phyloP scores from a whole-genome alignment of 2,888 invertebrate genomes.

The Geophilus truncorum region DNA sequence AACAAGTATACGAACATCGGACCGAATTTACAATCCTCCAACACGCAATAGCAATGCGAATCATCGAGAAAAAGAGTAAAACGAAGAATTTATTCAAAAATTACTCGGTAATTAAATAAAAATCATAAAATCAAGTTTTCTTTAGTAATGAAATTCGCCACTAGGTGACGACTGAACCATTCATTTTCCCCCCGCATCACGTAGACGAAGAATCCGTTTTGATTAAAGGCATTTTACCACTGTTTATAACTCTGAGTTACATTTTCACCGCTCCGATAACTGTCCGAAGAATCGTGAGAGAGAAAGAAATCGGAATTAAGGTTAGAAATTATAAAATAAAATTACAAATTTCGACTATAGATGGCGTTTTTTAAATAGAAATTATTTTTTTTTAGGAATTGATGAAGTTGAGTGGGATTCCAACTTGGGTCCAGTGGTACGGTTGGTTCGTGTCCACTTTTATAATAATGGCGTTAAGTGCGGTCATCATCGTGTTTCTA shows the following conservation, averaged over 20 bases:
- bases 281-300: background rate
- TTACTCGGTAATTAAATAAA: background rate
- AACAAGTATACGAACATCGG: background rate
- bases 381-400: background rate
- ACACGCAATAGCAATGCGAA: background rate
- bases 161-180: background rate
- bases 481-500: background rate
- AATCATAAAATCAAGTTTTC: background rate
- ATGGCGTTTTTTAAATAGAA: background rate
- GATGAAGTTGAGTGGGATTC: constrained; percentile 30
- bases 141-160: background rate
- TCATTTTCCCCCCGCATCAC: background rate
- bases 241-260: constrained; percentile 17
- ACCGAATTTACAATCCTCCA: background rate
- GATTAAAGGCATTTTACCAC: background rate
- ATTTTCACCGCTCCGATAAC: constrained; percentile 1
- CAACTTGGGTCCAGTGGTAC: constrained; percentile 27
- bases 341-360: no score
- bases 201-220: background rate
- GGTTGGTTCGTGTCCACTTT: constrained; percentile 18
- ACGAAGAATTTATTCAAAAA: background rate
- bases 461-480: constrained; percentile 18
- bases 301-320: constrained; percentile 30
- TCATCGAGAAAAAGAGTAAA: background rate
- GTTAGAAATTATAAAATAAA: background rate